phyloP scores from a whole-genome alignment of 2,797 vertebrate species.

The Falco naumanni region DNA sequence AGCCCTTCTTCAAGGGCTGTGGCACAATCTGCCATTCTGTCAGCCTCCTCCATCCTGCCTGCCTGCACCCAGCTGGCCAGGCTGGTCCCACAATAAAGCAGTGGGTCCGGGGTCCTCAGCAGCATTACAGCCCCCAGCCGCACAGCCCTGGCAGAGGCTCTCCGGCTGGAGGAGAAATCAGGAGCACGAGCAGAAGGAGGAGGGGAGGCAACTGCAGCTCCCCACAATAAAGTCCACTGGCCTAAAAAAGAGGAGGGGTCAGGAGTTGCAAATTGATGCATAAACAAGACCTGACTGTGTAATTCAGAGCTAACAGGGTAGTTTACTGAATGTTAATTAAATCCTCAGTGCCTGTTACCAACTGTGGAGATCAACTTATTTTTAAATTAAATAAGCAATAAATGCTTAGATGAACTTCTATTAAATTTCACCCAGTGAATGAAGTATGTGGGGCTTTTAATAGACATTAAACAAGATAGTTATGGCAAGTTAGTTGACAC shows the following conservation, averaged over 20 bases:
- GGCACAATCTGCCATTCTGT: accelerated
- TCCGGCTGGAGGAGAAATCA: background rate
- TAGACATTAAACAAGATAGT: constrained; percentile 75
- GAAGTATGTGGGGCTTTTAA: constrained; percentile 74
- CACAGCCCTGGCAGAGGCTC: background rate
- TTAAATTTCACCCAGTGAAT: constrained; percentile 77
- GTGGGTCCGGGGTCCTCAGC: background rate
- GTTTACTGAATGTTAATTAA: constrained; percentile 79
- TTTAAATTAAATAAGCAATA: constrained; percentile 81
- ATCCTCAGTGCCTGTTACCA: constrained; percentile 77
- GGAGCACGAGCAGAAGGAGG: background rate
- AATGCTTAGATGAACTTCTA: constrained; percentile 79
- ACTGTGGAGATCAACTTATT: constrained; percentile 78
- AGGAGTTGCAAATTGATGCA: constrained; percentile 39
- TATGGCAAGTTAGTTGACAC: constrained; percentile 73
- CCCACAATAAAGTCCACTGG: background rate
- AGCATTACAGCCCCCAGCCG: background rate
- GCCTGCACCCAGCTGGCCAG: background rate
- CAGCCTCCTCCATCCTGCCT: background rate
- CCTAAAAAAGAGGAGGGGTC: background rate
- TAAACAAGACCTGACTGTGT: constrained; percentile 63
- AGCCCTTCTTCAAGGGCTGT: background rate
- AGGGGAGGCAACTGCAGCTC: background rate
- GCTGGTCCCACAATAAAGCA: background rate
- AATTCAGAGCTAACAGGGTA: constrained; percentile 73